Conservation (phyloP, 1,140 invertebrate genomes). For the Zaprionus davidi region DNA sequence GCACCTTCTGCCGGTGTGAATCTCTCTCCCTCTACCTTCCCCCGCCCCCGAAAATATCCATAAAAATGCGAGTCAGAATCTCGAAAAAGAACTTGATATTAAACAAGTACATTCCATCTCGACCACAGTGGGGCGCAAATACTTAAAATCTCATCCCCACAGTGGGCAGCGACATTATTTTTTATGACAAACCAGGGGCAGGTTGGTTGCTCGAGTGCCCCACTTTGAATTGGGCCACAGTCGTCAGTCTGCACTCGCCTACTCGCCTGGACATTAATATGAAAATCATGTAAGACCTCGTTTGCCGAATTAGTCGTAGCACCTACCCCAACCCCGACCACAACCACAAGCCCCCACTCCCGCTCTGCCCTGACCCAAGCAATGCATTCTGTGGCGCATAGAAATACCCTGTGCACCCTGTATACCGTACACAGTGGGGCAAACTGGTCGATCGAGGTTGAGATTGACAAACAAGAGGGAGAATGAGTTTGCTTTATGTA, state of each 20-base stretch:
- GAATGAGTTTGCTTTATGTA: neutral
- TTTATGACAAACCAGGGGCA: conserved; percentile 22
- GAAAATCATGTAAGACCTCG: conserved; percentile 47
- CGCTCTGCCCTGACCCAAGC: neutral
- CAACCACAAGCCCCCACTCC: neutral
- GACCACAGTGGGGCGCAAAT: conserved; percentile 10
- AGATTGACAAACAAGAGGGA: no score
- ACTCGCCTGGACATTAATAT: conserved; percentile 38
- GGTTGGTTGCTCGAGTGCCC: conserved; percentile 4
- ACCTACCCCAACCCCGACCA: no score
- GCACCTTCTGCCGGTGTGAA: neutral
- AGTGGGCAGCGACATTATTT: conserved; percentile 23
- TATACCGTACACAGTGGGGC: neutral
- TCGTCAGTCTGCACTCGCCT: conserved; percentile 11
- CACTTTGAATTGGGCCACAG: conserved; percentile 13
- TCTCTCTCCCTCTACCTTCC: neutral
- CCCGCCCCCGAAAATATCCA: neutral
- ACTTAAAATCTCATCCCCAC: conserved; percentile 37
- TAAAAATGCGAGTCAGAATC: conserved; percentile 2
- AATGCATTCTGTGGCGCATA: neutral
- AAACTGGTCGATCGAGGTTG: neutral
- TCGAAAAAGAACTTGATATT: conserved; percentile 7
- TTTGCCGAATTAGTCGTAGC: conserved; percentile 40
- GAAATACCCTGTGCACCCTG: neutral
- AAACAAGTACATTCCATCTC: conserved; percentile 26